Evolutionary conservation across 2,888 invertebrate genomes (phyloP), one percentile per base, ranked within the genome.

Genomic region (Tubiluchus corallicola): DNA sequence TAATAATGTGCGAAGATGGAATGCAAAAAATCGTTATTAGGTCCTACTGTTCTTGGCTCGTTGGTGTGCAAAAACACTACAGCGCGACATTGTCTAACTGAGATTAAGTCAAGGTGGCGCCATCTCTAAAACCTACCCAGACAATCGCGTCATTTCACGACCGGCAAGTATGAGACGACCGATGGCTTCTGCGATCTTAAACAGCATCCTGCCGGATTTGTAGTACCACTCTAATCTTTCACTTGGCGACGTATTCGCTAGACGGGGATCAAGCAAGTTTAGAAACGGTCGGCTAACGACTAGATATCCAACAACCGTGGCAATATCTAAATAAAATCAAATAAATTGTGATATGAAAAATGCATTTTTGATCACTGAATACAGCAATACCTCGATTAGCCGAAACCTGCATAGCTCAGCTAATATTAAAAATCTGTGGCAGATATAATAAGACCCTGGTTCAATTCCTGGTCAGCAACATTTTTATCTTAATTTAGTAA

Each of bases 181-280:
- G 55, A 96, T 87, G 2, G 96, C 94, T 65, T 94, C 92, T 2
- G 96, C 94, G 69, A 98, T 73, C 59, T 92, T 90, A 4, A 90
- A 78, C 58, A 92, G 67, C 88, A 92, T 90, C 37, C 96, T 74
- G 0, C 96, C 98, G 67, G 84, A 90, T 16, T 87, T 85, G 67
- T 98, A 98, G 64, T 98, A 98, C 53, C 80, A 76, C 69, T 79
- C 78, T 59, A 90, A 78, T 55, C 88, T 71, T 55, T 80, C 78
- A 42, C 77, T 76, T 54, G 83, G 80, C 18, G 75, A 53, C 43
- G 57, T 71, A 0, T 68, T 69, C 0, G 75, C 69, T 18, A 84
- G 68, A 17, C 75, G 71, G 4, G 60, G 57, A 65, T 87, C 82
- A 50, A 75, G 68, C 4, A 71, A 67, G 21, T 79, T 72, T 62